Evolutionary conservation across 2,797 vertebrate species (phyloP).

Genomic region (Myotis pilosus): DNA sequence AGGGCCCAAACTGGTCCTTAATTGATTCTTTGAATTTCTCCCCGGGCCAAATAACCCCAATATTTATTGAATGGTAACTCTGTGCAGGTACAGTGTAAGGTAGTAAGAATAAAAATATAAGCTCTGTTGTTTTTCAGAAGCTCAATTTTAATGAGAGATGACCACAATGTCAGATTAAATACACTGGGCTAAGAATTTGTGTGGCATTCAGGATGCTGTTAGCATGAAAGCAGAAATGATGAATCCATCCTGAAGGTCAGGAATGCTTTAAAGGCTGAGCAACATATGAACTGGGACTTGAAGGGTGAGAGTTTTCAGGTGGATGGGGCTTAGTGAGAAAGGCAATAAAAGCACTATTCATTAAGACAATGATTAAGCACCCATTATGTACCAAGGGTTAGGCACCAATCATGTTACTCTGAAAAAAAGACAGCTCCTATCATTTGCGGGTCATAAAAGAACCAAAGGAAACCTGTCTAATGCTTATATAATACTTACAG

Average conservation of each 20-base stretch:
- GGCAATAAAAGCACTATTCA: background rate
- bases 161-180: background rate
- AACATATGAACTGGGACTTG: background rate
- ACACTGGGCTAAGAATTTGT: background rate
- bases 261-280: background rate
- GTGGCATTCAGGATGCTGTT: background rate
- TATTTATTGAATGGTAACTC: background rate
- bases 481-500: background rate
- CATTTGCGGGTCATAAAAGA: background rate
- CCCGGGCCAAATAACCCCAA: background rate
- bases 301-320: background rate
- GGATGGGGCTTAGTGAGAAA: background rate
- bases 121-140: background rate
- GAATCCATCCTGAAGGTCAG: background rate
- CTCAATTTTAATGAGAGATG: background rate
- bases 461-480: background rate
- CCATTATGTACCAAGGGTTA: background rate
- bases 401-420: background rate
- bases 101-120: slow-evolving; percentile 20
- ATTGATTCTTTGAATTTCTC: background rate
- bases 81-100: background rate
- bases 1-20: background rate
- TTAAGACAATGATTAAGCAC: background rate
- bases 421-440: background rate
- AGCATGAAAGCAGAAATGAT: background rate